Percentiles rank a stretch among this genome's conserved stretches.
Conservation (phyloP, 1,140 invertebrate genomes). For the Bombus pascuorum region DNA sequence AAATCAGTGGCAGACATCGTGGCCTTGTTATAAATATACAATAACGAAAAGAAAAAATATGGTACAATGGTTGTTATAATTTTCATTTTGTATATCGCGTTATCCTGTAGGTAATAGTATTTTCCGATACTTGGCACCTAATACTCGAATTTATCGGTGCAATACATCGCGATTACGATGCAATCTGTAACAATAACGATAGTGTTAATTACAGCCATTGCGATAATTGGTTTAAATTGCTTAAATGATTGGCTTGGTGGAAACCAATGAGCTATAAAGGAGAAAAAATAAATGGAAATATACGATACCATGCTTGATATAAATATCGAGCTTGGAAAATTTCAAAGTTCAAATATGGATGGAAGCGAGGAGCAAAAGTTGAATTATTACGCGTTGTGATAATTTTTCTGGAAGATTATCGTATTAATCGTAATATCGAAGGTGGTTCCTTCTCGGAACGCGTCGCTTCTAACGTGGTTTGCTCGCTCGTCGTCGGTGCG, state of each 20-base stretch:
- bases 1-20: no score
- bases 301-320: no score
- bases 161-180: conserved; percentile 1
- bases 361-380: no score
- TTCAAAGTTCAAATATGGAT: no score
- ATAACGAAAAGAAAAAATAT: not conserved
- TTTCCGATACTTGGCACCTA: conserved; percentile 13
- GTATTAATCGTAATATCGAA: no score
- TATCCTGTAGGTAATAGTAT: not conserved
- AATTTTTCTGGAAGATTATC: no score
- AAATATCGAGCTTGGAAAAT: accelerated
- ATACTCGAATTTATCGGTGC: conserved; percentile 17
- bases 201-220: conserved; percentile 16
- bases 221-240: conserved; percentile 20
- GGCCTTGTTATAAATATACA: no score
- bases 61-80: not conserved
- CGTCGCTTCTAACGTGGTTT: not conserved
- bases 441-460: not conserved
- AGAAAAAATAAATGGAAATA: not conserved
- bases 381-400: not conserved
- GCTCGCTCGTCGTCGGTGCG: not conserved
- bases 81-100: no score
- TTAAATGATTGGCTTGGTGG: conserved; percentile 2
- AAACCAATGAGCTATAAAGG: not conserved
- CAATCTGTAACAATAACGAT: conserved; percentile 20